A percentile compares a stretch with the other conserved stretches of the same genome.
These are phyloP conservation scores for Phyllostomus hastatus DNA, from an alignment of 2,113 vertebrate species.

Conservation along the genomic window DNA sequence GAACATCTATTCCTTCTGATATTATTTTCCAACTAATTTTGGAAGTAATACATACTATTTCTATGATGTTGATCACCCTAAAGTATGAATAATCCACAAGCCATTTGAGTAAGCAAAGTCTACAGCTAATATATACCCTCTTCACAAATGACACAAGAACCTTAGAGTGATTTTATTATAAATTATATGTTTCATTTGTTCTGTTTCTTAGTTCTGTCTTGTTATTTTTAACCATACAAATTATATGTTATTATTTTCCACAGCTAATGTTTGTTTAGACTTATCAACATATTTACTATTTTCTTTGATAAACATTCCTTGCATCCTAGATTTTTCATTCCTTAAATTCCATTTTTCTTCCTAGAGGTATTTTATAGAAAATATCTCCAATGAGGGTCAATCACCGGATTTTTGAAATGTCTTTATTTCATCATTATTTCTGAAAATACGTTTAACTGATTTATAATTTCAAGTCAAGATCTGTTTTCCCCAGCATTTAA, in stretches of 20 bases:
- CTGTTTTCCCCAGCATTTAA: not conserved
- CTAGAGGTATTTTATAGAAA: not conserved
- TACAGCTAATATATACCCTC: not conserved
- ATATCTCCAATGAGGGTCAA: not conserved
- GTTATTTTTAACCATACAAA: conserved; percentile 54
- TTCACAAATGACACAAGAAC: not conserved
- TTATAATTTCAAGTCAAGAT: not conserved
- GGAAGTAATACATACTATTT: not conserved
- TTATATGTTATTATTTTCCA: conserved; percentile 27
- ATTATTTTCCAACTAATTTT: not conserved
- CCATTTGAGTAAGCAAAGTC: not conserved
- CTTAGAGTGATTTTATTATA: not conserved
- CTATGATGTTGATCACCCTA: not conserved
- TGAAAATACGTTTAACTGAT: not conserved
- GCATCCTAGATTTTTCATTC: not conserved
- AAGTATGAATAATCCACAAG: not conserved
- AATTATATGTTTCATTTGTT: not conserved
- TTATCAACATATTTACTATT: not conserved
- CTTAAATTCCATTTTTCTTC: not conserved
- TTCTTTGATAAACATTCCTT: conserved; percentile 24
- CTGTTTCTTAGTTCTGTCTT: not conserved
- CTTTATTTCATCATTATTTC: not conserved
- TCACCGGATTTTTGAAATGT: not conserved
- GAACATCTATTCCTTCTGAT: not conserved
- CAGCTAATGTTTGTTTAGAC: conserved; percentile 23